Conservation (phyloP, 2,888 invertebrate genomes). For the Petrophora chlorosata region DNA sequence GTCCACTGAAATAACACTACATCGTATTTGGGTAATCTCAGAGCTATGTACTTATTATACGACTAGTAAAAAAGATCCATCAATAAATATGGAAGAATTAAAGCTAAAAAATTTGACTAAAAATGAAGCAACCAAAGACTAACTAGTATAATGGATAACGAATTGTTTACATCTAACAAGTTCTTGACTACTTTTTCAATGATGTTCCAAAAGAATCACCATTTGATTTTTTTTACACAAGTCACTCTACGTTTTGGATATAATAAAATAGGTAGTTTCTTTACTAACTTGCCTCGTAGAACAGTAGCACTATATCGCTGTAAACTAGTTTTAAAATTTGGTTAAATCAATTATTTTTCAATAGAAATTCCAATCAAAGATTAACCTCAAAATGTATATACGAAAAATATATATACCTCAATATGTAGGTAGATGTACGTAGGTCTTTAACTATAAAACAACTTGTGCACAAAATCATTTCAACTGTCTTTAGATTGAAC, state of each 20-base stretch:
- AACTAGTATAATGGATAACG: neutral
- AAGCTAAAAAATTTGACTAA: constrained; percentile 46
- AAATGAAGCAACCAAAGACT: constrained; percentile 10
- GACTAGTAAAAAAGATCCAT: constrained; percentile 48
- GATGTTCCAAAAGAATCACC: neutral
- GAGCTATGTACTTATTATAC: constrained; percentile 47
- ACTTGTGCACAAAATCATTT: constrained; percentile 7
- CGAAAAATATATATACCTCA: too few relatives aligned
- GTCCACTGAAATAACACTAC: constrained; percentile 38
- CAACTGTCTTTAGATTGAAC: constrained; percentile 6
- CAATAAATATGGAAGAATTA: constrained; percentile 41
- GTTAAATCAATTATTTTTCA: too few relatives aligned
- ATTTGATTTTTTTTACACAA: too few relatives aligned
- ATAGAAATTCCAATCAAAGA: too few relatives aligned
- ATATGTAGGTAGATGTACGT: too few relatives aligned
- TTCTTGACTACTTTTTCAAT: neutral
- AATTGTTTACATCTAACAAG: neutral
- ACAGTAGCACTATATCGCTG: too few relatives aligned
- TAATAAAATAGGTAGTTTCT: too few relatives aligned
- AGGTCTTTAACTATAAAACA: constrained; percentile 5
- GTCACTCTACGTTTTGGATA: too few relatives aligned
- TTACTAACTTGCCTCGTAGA: too few relatives aligned
- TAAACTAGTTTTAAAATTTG: constrained; percentile 5
- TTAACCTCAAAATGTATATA: too few relatives aligned
- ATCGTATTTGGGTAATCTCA: constrained; percentile 13